A percentile compares a stretch with the other conserved stretches of the same genome.
phyloP scores from a whole-genome alignment of 1,140 invertebrate genomes.

The Heliothis subflexa region DNA sequence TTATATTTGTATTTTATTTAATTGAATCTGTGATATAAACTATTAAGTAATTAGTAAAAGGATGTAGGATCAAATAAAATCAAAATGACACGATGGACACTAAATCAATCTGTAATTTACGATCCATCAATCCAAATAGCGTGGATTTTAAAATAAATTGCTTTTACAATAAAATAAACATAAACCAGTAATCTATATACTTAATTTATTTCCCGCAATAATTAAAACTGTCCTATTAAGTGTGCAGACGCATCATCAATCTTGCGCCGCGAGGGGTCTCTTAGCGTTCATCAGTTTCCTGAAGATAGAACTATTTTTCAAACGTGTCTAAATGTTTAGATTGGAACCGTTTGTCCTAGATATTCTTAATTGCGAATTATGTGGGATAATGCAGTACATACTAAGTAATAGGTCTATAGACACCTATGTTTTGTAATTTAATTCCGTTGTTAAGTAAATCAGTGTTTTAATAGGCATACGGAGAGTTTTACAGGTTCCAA shows the following conservation, averaged over 20 bases:
- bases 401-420: too few species aligned
- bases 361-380: not conserved
- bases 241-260: slow-evolving; percentile 14
- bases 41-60: not conserved
- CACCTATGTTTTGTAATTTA: too few species aligned
- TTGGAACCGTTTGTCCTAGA: not conserved
- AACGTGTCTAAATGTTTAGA: not conserved
- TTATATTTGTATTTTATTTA: not conserved
- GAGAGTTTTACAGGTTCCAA: too few species aligned
- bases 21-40: not conserved
- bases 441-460: too few species aligned
- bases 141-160: too few species aligned
- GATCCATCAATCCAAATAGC: too few species aligned
- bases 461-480: too few species aligned
- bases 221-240: slow-evolving; percentile 29
- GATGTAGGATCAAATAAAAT: too few species aligned
- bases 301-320: slow-evolving; percentile 24
- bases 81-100: not conserved
- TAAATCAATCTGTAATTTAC: not conserved
- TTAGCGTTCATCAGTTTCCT: slow-evolving; percentile 2
- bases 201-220: slow-evolving; percentile 29
- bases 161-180: too few species aligned
- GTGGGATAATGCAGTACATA: not conserved
- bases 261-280: slow-evolving; percentile 15
- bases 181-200: too few species aligned